phyloP scores from a whole-genome alignment of 2,888 invertebrate species.

The Epinotia nisella region DNA sequence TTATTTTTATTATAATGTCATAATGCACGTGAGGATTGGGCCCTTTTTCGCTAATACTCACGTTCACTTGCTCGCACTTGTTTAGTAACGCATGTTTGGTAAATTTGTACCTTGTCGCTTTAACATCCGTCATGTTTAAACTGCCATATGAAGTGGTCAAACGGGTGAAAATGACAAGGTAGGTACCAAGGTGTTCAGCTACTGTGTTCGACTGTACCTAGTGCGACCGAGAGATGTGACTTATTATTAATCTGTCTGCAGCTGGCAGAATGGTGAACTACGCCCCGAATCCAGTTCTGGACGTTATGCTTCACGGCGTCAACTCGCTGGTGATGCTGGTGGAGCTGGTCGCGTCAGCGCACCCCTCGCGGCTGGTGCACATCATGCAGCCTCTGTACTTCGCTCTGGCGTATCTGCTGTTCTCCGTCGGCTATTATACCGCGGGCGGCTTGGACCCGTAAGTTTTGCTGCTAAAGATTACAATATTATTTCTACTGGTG shows the following conservation, averaged over 20 bases:
- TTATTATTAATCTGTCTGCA: slow-evolving; percentile 47
- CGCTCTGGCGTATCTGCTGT: slow-evolving; percentile 88
- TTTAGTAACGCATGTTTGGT: too few relatives aligned
- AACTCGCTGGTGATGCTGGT: slow-evolving; percentile 90
- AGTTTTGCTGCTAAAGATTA: slow-evolving; percentile 58
- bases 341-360: slow-evolving; percentile 89
- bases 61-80: too few relatives aligned
- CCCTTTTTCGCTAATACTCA: too few relatives aligned
- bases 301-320: slow-evolving; percentile 83
- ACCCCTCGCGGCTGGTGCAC: slow-evolving; percentile 87
- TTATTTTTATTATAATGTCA: too few relatives aligned
- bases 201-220: too few relatives aligned
- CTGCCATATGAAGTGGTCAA: too few relatives aligned
- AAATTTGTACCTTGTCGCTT: too few relatives aligned
- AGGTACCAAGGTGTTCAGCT: too few relatives aligned
- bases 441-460: slow-evolving; percentile 90
- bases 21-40: too few relatives aligned
- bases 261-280: slow-evolving; percentile 67
- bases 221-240: neutral
- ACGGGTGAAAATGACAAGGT: too few relatives aligned
- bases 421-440: slow-evolving; percentile 88
- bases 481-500: too few relatives aligned
- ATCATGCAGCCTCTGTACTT: slow-evolving; percentile 89
- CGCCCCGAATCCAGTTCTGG: slow-evolving; percentile 73
- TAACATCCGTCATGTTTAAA: too few relatives aligned